Conservation (phyloP, 1,140 invertebrate genomes). For the Leptinotarsa texana region DNA sequence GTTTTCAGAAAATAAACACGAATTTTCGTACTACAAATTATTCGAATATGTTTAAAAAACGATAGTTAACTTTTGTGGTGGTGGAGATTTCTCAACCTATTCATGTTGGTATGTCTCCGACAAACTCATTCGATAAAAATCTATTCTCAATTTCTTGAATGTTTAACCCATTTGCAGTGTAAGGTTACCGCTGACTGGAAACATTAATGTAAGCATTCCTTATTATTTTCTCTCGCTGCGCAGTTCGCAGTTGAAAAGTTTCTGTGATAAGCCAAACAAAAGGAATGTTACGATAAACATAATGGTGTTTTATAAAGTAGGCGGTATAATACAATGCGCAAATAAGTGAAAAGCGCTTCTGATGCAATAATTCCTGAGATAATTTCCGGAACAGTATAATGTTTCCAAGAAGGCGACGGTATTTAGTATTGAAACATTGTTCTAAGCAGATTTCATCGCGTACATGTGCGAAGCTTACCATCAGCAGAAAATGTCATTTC, state of each 20-base stretch:
- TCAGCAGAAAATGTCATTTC: background rate
- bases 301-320: background rate
- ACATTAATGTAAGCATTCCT: no score
- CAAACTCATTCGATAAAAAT: no score
- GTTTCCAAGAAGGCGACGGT: background rate
- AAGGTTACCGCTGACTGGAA: no score
- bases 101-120: no score
- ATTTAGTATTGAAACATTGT: background rate
- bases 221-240: no score
- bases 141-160: no score
- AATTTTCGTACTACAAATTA: no score
- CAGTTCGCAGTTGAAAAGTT: background rate
- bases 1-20: no score
- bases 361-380: background rate
- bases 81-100: no score
- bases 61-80: no score
- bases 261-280: conserved; percentile 1
- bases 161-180: no score
- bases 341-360: background rate
- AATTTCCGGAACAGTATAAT: background rate
- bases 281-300: conserved; percentile 1
- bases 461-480: background rate
- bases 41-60: no score
- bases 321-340: background rate
- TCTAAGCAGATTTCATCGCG: background rate